Percentiles rank a stretch among this genome's conserved stretches.
Conservation (phyloP, 2,888 invertebrate species). For the Leucophenga maculata region DNA sequence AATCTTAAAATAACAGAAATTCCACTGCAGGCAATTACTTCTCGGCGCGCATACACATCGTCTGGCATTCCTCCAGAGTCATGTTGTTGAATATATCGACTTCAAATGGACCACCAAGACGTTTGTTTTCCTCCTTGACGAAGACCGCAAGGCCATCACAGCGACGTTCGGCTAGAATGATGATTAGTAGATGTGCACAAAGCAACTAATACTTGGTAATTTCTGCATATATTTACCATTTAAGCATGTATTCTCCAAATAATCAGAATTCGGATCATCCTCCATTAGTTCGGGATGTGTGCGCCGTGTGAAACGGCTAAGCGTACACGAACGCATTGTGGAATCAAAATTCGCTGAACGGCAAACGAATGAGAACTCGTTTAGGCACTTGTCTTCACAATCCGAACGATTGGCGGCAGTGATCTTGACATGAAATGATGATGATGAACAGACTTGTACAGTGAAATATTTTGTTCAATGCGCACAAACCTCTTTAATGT, state of each 20-base stretch:
- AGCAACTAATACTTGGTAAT: not conserved
- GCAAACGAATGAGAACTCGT: conserved; percentile 91
- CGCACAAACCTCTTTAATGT: conserved; percentile 82
- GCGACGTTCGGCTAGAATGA: conserved; percentile 81
- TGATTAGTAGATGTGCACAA: not conserved
- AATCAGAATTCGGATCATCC: conserved; percentile 90
- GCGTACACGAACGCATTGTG: conserved; percentile 82
- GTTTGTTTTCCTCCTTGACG: conserved; percentile 90
- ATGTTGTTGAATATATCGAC: conserved; percentile 89
- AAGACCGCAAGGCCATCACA: conserved; percentile 91
- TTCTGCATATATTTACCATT: conserved; percentile 78
- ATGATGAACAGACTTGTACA: not conserved
- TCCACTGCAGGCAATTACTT: conserved; percentile 75
- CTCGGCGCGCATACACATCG: conserved; percentile 88
- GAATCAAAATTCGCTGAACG: conserved; percentile 89
- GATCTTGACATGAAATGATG: conserved; percentile 55
- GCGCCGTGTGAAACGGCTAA: conserved; percentile 86
- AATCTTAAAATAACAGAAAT: conserved; percentile 37
- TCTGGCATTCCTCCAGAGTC: conserved; percentile 89
- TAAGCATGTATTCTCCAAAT: conserved; percentile 91
- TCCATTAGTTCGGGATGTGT: conserved; percentile 88
- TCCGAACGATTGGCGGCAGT: conserved; percentile 89
- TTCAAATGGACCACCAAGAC: conserved; percentile 89
- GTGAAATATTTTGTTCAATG: not conserved
- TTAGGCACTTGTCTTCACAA: conserved; percentile 91